These are phyloP conservation scores for Schizothorax lantsangensis DNA, from an alignment of 2,797 vertebrate genomes.

Conservation along the genomic window DNA sequence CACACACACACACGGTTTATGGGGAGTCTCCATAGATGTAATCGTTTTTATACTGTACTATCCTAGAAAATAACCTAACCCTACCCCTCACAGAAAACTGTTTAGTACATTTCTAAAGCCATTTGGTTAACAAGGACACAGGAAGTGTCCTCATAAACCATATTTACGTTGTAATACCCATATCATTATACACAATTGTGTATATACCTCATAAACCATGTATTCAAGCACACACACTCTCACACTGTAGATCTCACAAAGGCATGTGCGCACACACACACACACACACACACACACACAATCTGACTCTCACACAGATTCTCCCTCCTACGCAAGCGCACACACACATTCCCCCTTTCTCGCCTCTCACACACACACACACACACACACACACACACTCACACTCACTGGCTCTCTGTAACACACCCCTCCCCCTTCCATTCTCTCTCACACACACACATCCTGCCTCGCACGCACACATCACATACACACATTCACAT, in stretches of 20 bases:
- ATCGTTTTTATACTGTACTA: neutral
- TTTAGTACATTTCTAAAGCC: neutral
- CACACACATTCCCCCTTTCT: too few species aligned
- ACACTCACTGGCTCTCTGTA: slow-evolving; percentile 48
- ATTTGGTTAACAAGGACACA: neutral
- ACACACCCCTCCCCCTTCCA: slow-evolving; percentile 56
- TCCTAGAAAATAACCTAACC: neutral
- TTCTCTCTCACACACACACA: slow-evolving; percentile 64
- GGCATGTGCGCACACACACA: slow-evolving; percentile 54
- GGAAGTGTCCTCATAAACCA: neutral
- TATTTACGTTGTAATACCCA: neutral
- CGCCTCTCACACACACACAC: slow-evolving; percentile 53
- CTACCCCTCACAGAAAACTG: neutral
- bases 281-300: neutral
- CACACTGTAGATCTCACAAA: slow-evolving; percentile 38
- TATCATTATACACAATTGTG: neutral
- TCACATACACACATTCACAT: slow-evolving; percentile 54
- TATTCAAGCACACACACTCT: neutral
- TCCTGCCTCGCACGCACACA: slow-evolving; percentile 49
- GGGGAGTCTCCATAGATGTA: neutral
- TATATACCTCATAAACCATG: neutral
- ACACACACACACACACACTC: slow-evolving; percentile 58
- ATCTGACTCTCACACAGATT: too few species aligned
- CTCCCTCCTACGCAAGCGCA: too few species aligned
- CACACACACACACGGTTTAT: neutral